Evolutionary conservation across 2,797 vertebrate genomes (phyloP), one percentile per base, ranked within the genome.

Genomic region (Acropternis orthonyx): DNA sequence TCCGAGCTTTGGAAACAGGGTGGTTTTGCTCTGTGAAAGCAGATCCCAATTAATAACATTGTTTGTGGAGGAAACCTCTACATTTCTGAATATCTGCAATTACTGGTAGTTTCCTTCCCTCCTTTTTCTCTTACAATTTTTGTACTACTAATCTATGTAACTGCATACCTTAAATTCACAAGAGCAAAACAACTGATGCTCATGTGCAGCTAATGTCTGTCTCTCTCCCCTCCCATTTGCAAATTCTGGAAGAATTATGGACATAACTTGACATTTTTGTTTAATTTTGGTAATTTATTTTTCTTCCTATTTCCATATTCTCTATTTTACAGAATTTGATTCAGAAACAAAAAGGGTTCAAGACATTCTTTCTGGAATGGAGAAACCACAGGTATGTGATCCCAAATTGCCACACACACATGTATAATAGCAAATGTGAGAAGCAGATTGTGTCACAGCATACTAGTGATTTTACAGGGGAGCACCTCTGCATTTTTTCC

Each of bases 291-390:
- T 96, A 54, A 85, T 94, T 96, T 91, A 92, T 88, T 96, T 92
- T 63, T 54, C 36, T 83, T 75, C 80, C 55, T 80, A 5, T 95
- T 51, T 81, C 79, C 34, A 11, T 27, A 1, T 94, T 95, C 87
- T 96, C 96, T 96, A 0, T 95, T 96, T 90, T 95, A 75, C 98
- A 99, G 99, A 99, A 97, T 99, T 99, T 95, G 99, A 99, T 96
- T 98, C 98, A 86, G 99, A 99, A 97, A 98, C 98, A 81, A 99
- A 99, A 97, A 98, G 98, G 74, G 98, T 99, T 97, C 99, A 99
- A 98, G 99, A 99, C 97, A 97, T 99, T 98, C 98, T 99, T 98
- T 99, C 99, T 92, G 98, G 98, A 97, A 99, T 99, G 96, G 99
- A 99, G 97, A 99, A 99, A 97, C 99, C 99, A 97, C 99, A 99